These are phyloP conservation scores for Hydrolagus colliei DNA, from an alignment of 2,797 vertebrate genomes.

Conservation along the genomic window DNA sequence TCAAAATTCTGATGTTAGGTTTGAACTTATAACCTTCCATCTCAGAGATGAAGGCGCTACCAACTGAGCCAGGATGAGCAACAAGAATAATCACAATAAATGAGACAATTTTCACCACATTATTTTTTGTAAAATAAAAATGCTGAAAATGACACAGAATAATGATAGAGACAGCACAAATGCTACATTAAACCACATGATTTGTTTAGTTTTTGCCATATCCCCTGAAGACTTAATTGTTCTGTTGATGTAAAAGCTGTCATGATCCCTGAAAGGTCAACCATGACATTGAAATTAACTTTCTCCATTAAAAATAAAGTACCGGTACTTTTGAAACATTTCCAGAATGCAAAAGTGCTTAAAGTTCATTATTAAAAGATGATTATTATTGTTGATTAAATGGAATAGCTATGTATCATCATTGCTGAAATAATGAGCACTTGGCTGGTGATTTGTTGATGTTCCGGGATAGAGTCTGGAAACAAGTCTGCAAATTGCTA, in stretches of 20 bases:
- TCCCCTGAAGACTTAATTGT: not conserved
- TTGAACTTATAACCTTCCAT: too few species aligned
- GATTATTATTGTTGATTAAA: not conserved
- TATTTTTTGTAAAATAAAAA: not conserved
- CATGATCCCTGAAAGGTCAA: not conserved
- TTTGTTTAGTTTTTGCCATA: not conserved
- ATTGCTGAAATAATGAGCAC: constrained; percentile 1
- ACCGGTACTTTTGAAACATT: not conserved
- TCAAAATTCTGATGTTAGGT: too few species aligned
- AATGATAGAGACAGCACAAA: not conserved
- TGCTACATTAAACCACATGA: not conserved
- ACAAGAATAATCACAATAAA: too few species aligned
- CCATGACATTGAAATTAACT: not conserved
- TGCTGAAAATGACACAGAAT: not conserved
- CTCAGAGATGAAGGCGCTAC: too few species aligned
- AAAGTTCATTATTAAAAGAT: constrained; percentile 4
- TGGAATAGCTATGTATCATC: too few species aligned
- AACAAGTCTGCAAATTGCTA: not conserved
- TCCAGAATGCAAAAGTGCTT: not conserved
- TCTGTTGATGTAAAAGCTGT: not conserved
- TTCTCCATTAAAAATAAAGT: not conserved
- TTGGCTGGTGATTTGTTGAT: not conserved
- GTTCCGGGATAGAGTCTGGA: not conserved
- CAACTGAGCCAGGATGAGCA: too few species aligned
- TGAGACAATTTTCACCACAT: not conserved